A percentile compares a stretch with the other conserved stretches of the same genome.
These are phyloP conservation scores for Psilopogon haemacephalus DNA, from an alignment of 2,113 vertebrate genomes.

Conservation along the genomic window DNA sequence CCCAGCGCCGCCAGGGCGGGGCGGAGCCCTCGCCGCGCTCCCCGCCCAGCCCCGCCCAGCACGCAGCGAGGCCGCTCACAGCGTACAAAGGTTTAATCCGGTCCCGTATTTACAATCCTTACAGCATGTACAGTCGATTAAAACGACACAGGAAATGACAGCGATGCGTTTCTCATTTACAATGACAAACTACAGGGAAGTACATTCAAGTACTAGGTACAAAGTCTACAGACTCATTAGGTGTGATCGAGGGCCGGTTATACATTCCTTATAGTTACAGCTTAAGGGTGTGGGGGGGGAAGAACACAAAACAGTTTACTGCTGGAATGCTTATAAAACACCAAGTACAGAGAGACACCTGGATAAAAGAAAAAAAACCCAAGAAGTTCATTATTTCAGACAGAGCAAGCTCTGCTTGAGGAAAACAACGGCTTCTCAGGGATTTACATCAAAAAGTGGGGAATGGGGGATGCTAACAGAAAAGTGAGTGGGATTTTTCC, in stretches of 20 bases:
- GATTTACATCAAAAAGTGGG: neutral
- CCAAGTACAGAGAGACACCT: neutral
- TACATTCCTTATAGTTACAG: constrained; percentile 46
- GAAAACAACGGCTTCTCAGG: neutral
- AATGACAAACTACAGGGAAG: constrained; percentile 25
- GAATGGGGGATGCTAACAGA: neutral
- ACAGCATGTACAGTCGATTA: constrained; percentile 66
- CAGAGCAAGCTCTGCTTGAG: neutral
- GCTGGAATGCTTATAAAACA: constrained; percentile 50
- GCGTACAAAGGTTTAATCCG: constrained; percentile 71
- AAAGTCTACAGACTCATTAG: constrained; percentile 31
- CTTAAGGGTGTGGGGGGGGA: neutral
- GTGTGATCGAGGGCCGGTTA: neutral
- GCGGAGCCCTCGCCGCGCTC: neutral
- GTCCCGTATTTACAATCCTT: constrained; percentile 70
- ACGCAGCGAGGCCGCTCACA: neutral
- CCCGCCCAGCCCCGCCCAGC: neutral
- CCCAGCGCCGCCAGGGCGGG: neutral
- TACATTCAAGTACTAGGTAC: constrained; percentile 38
- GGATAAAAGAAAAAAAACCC: neutral
- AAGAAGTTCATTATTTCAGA: neutral
- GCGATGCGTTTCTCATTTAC: constrained; percentile 21
- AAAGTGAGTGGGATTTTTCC: neutral
- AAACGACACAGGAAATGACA: constrained; percentile 13
- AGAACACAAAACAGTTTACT: neutral